phyloP scores from a whole-genome alignment of 2,888 invertebrate species.

The Lissocephala sabroskyi region DNA sequence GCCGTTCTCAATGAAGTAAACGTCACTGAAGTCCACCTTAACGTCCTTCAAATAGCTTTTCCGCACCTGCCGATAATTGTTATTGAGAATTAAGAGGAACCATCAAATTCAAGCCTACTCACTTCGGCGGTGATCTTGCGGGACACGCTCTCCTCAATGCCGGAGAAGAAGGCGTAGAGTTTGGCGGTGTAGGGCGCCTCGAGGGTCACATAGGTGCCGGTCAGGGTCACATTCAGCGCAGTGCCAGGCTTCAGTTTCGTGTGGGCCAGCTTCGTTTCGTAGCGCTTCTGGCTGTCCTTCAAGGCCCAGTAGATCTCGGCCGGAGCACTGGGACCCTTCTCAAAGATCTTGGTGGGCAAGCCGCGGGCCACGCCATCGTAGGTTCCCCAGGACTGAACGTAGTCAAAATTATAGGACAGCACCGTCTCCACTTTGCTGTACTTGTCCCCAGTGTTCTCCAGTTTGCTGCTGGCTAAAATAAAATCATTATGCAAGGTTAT shows the following conservation, averaged over 20 bases:
- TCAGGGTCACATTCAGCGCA: slow-evolving; percentile 85
- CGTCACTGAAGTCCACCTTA: slow-evolving; percentile 81
- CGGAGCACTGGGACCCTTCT: slow-evolving; percentile 51
- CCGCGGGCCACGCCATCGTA: slow-evolving; percentile 75
- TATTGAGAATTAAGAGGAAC: too few relatives aligned
- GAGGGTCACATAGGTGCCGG: slow-evolving; percentile 81
- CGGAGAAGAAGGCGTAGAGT: slow-evolving; percentile 76
- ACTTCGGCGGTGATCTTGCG: slow-evolving; percentile 69
- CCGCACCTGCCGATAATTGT: slow-evolving; percentile 55
- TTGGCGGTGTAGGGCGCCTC: slow-evolving; percentile 84
- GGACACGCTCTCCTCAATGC: slow-evolving; percentile 66
- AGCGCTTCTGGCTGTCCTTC: slow-evolving; percentile 74
- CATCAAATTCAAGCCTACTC: slow-evolving; percentile 18
- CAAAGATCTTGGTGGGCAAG: slow-evolving; percentile 67
- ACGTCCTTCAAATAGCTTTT: slow-evolving; percentile 81
- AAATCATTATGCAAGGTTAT: not conserved
- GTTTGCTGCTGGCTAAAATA: slow-evolving; percentile 60
- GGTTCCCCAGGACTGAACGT: slow-evolving; percentile 85
- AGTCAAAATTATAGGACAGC: slow-evolving; percentile 81
- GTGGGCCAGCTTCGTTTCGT: slow-evolving; percentile 75
- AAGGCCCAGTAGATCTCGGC: slow-evolving; percentile 82
- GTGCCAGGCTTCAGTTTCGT: slow-evolving; percentile 83
- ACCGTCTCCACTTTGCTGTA: slow-evolving; percentile 81
- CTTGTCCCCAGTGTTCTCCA: slow-evolving; percentile 75
- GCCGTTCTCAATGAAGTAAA: slow-evolving; percentile 84